These are phyloP conservation scores for Lymantria dispar DNA, from an alignment of 2,888 invertebrate species.

Conservation along the genomic window DNA sequence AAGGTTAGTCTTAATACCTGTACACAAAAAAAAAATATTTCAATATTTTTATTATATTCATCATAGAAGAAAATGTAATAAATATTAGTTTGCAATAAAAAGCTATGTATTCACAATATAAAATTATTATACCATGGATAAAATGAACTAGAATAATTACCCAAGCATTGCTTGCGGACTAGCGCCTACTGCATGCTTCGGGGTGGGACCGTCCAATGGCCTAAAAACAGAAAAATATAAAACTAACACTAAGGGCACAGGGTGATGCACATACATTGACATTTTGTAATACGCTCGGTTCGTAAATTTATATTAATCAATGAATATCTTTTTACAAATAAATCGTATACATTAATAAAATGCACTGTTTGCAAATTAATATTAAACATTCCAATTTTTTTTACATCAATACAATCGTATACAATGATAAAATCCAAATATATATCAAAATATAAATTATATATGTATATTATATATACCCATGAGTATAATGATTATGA, in stretches of 20 bases:
- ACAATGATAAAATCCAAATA: not conserved
- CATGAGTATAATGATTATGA: too few species aligned
- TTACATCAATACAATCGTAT: too few species aligned
- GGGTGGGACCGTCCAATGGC: slow-evolving; percentile 83
- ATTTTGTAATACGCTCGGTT: slow-evolving; percentile 45
- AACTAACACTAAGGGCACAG: slow-evolving; percentile 63
- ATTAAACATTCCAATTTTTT: too few species aligned
- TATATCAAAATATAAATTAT: not conserved
- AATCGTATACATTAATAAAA: not conserved
- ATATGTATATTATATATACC: too few species aligned
- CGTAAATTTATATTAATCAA: not conserved
- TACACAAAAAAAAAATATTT: too few species aligned
- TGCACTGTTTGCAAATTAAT: not conserved
- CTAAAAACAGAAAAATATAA: slow-evolving; percentile 84
- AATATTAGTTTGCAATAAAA: not conserved
- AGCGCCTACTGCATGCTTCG: slow-evolving; percentile 82
- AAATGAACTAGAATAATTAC: slow-evolving; percentile 78
- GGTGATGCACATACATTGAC: slow-evolving; percentile 31
- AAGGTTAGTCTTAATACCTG: too few species aligned
- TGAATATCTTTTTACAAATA: not conserved
- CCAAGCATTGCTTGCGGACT: slow-evolving; percentile 84
- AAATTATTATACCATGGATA: not conserved
- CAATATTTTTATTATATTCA: too few species aligned
- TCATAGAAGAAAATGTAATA: too few species aligned
- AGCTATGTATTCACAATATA: not conserved